Base-by-base conservation (phyloP, 2,888 invertebrate species). In the Nephrocerus scutellatus region DNA sequence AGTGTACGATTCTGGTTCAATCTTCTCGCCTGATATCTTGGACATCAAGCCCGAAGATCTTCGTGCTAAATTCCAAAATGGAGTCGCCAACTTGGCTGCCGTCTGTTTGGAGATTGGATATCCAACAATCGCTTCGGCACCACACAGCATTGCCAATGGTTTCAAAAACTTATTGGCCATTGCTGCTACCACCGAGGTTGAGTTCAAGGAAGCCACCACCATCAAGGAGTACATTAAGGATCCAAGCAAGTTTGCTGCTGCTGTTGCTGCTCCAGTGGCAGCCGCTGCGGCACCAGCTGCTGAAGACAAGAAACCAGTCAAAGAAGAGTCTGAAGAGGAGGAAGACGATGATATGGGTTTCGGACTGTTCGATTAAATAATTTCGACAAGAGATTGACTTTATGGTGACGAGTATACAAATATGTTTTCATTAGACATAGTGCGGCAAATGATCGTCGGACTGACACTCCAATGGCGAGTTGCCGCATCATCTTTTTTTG, bases 31-130 rank as follows among this genome's bases (percentile, higher is more conserved):
- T 2, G 86, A 84, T 52, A 92, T 99, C 60, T 75, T 99, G 60
- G 97, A 99, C 74, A 97, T 99, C 72, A 96, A 92, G 62, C 89
- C 92, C 8, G 96, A 95, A 64, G 97, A 97, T 70, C 76, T 99
- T 42, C 79, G 88, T 37, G 79, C 78, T 49, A 86, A 84, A 64
- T 96, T 97, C 77, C 73, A 91, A 76, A 80, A 79, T 71, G 97
- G 97, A 53, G 93, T 97, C 30, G 84, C 87, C 50, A 93, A 95
- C 59, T 77, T 99, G 60, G 97, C 98, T 26, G 78, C 92, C 5
- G 80, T 97, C 16, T 97, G 90, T 62, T 77, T 99, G 70, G 74
- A 82, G 51, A 88, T 97, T 63, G 88, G 90, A 47, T 97, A 97
- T 73, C 97, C 98, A 48, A 98, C 96, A 12, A 72, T 91, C 51